Base-by-base conservation (phyloP, 2,888 invertebrate genomes). In the Philereme transversata region DNA sequence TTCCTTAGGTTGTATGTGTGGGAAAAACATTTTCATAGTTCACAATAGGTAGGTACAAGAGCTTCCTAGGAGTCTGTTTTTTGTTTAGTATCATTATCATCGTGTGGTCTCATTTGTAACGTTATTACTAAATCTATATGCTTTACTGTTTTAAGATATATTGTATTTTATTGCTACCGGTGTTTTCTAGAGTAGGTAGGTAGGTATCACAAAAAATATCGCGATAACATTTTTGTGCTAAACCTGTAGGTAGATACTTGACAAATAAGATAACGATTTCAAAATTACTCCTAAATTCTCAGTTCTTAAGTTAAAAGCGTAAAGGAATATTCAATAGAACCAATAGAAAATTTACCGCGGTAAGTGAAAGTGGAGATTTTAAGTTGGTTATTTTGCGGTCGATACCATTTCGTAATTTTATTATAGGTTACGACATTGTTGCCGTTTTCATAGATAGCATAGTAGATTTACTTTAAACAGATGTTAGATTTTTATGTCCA, bases 351-450 rank as follows among this genome's bases (percentile, higher is more conserved):
- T 72, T 67, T 59, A 60, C 61, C 70, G 76, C 60, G 75, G 72
- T 69, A 50, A 55, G 70, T 64, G 76, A 77, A 78, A 78, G 70
- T 64, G 58, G 60, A 64, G 65, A 64, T 72, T 53, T 41, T 36
- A 66, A 69, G 70, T 68, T 22, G 47, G 53, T 61, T 67, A 60
- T 68, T 70, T 65, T 69, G 69, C 64, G 62, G 68, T 67, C 56
- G 59, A 62, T 61, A 52, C 60, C 52, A 68, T 73, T 60, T 62
- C 51, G 62, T 65, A 64, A 56, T 22, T 36, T 54, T 68, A 62
- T 57, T 62, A 48, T 53, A 72, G 66, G 33, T 47, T 47, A 34
- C 34, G 4, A 6, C 9, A 9, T 49, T 10, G 22, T 3, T 22
- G 22, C 22, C 22, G 22, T 22, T 22, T 22, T 22, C 22, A 22